These are phyloP conservation scores for Cataglyphis rosenhaueri DNA, from an alignment of 2,888 invertebrate species.

Conservation along the genomic window DNA sequence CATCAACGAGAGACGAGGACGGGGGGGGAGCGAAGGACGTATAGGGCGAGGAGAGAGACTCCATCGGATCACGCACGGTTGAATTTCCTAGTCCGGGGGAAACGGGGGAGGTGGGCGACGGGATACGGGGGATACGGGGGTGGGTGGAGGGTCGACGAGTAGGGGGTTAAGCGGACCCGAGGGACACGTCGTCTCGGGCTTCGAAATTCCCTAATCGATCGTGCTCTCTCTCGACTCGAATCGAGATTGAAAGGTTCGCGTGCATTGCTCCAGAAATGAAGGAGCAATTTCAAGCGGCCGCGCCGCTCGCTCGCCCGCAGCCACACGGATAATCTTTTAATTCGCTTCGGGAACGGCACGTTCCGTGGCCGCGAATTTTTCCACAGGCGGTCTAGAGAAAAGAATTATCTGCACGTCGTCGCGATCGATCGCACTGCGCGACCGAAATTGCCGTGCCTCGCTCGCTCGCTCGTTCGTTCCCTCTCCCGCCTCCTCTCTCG, in stretches of 20 bases:
- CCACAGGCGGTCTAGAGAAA: conserved; percentile 62
- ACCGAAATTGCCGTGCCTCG: conserved; percentile 44
- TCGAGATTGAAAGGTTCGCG: conserved; percentile 77
- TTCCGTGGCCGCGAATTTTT: conserved; percentile 65
- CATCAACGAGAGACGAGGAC: conserved; percentile 48
- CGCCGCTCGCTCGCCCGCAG: conserved; percentile 60
- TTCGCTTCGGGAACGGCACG: conserved; percentile 69
- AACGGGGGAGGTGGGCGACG: conserved; percentile 45
- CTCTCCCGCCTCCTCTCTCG: too few species aligned
- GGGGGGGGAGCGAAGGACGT: conserved; percentile 41
- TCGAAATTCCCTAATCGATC: conserved; percentile 83
- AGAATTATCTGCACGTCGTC: conserved; percentile 64
- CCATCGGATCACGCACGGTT: conserved; percentile 79
- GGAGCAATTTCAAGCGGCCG: conserved; percentile 70
- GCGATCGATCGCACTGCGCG: conserved; percentile 50
- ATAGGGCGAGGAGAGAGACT: conserved; percentile 53
- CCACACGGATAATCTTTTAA: conserved; percentile 72
- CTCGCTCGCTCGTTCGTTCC: conserved; percentile 10
- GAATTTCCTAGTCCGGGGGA: conserved; percentile 80
- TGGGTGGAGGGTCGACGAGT: conserved; percentile 53
- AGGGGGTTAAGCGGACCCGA: conserved; percentile 81
- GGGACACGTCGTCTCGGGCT: conserved; percentile 80
- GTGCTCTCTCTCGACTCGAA: conserved; percentile 70
- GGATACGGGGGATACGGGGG: conserved; percentile 6
- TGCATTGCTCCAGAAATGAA: conserved; percentile 74